These are phyloP conservation scores for Neodiprion lecontei DNA, from an alignment of 1,140 invertebrate genomes.

Conservation along the genomic window DNA sequence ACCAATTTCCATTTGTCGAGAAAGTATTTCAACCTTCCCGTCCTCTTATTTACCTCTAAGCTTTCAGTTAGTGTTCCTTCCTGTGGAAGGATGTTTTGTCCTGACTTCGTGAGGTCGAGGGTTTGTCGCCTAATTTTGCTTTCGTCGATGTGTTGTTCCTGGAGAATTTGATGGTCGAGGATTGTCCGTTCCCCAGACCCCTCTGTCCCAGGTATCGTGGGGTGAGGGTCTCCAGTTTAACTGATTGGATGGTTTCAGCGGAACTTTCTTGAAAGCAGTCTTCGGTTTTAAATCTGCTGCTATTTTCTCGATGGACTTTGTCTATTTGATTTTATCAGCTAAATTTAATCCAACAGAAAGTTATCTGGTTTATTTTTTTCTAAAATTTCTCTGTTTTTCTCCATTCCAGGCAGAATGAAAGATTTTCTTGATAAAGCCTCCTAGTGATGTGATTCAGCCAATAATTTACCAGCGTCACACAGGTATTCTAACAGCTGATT, in stretches of 20 bases:
- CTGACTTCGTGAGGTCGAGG: not conserved
- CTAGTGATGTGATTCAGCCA: slow-evolving; percentile 24
- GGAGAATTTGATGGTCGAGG: not conserved
- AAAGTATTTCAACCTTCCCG: slow-evolving; percentile 19
- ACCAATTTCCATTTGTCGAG: slow-evolving; percentile 11
- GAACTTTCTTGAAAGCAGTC: slow-evolving; percentile 11
- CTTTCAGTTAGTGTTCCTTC: not conserved
- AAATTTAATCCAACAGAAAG: slow-evolving; percentile 23
- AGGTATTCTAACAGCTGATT: slow-evolving; percentile 20
- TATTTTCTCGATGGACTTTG: slow-evolving; percentile 15
- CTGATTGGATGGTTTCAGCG: slow-evolving; percentile 16
- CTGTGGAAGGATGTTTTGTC: not conserved
- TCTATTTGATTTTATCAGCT: slow-evolving; percentile 12
- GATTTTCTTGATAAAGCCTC: slow-evolving; percentile 23
- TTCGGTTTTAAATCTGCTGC: slow-evolving; percentile 16
- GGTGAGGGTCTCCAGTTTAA: slow-evolving; percentile 16
- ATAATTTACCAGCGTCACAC: slow-evolving; percentile 25
- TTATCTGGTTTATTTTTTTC: slow-evolving; percentile 23
- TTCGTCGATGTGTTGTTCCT: not conserved
- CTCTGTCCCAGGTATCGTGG: slow-evolving; percentile 11
- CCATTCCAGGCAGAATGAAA: slow-evolving; percentile 27
- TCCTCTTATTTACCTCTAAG: slow-evolving; percentile 23
- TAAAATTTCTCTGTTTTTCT: slow-evolving; percentile 22
- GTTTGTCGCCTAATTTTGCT: not conserved
- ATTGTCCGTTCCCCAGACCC: not conserved